Base-by-base conservation (phyloP, 1,140 invertebrate species). In the Ptiloglossa arizonensis region DNA sequence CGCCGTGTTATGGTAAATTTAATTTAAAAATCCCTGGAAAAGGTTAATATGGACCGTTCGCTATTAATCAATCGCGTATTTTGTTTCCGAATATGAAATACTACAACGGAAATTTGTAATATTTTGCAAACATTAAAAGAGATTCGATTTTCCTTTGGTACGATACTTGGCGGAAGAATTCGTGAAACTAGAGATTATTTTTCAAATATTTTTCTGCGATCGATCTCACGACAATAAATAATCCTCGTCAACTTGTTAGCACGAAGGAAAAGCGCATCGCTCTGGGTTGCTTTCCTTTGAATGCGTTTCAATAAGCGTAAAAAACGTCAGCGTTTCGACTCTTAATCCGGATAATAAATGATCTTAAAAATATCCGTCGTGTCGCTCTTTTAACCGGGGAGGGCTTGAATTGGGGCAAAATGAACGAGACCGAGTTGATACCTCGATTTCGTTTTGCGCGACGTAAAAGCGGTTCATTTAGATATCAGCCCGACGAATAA, bases 341-440 rank as follows among this genome's bases (percentile, higher is more conserved):
- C 44, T 60, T 60, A 71, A 71, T 46, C 56, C 44, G 69, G 69
- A 48, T 71, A 48, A 71, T 22, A 56, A 48, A 59, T 71, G 69
- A 71, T 60, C 52, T 60, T 62, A 48, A 69, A 56, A 69, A 69
- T 56, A 69, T 69, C 66, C 66, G 66, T 54, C 66, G 56, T 29
- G 66, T 35, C 32, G 5, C 11, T 5, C 52, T 32, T 38, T 54
- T 56, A 41, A 29, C 24, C 6, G n/a, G 9, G 11, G 59, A 62
- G 1, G 6, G 13, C 41, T 29, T 15, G 44, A 50, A 22, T 32
- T 24, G 5, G 11, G 32, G 15, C 15, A 56, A 35, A 32, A 35
- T 27, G 44, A 19, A 38, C 57, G 62, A 69, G 46, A 62, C 59
- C 9, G 19, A 5, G 50, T n/a, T 0, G 22, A 46, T 54, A 52